These are phyloP conservation scores for Microtus montanus DNA, from an alignment of 2,113 vertebrate genomes.

Conservation along the genomic window DNA sequence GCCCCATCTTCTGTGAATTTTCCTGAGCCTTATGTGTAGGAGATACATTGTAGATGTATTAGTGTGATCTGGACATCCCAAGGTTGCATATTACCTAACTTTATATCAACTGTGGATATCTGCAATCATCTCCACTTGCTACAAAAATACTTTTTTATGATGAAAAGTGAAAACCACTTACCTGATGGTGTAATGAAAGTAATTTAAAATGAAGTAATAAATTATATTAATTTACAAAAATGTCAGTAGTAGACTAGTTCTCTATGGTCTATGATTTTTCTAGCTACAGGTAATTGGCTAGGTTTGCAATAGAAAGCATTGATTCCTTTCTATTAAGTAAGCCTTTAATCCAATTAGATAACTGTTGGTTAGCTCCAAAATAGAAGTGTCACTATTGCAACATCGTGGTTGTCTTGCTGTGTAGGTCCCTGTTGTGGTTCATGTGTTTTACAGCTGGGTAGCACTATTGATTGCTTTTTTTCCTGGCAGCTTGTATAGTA, in stretches of 20 bases:
- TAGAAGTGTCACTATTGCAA: background rate
- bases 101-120: background rate
- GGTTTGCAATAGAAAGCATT: background rate
- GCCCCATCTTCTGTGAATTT: background rate
- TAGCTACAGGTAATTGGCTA: background rate
- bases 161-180: background rate
- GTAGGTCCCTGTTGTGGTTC: background rate
- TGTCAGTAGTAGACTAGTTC: background rate
- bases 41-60: background rate
- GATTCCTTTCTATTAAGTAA: background rate
- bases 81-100: background rate
- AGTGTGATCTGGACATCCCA: too few relatives aligned
- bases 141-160: background rate
- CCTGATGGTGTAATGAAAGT: background rate
- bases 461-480: background rate
- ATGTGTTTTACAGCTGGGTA: background rate
- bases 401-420: background rate
- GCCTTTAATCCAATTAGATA: background rate
- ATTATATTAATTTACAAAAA: background rate
- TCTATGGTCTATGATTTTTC: background rate
- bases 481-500: background rate
- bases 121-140: background rate
- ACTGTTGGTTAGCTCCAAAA: background rate
- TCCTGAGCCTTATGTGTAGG: background rate
- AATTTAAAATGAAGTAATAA: background rate